A percentile compares a stretch with the other conserved stretches of the same genome.
These are phyloP conservation scores for Corbicula japonica DNA, from an alignment of 2,888 invertebrate species.

Conservation along the genomic window DNA sequence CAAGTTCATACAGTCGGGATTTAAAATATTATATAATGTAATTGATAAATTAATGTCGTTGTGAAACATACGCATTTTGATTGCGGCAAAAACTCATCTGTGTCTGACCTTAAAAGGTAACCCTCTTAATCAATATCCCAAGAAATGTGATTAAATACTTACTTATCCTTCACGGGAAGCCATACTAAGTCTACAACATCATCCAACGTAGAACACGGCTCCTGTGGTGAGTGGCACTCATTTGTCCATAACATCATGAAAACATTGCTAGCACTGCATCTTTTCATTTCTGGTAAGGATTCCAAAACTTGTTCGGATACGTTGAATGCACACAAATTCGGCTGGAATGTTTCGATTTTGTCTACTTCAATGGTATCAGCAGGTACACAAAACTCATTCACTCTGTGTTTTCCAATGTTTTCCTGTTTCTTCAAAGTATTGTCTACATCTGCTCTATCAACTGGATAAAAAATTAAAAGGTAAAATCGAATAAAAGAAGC, in stretches of 20 bases:
- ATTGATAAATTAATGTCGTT: neutral
- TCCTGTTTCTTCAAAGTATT: too few species aligned
- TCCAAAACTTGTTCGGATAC: neutral
- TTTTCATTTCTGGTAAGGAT: neutral
- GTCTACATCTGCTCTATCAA: too few species aligned
- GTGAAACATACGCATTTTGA: neutral
- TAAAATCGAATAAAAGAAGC: conserved; percentile 4
- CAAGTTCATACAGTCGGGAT: neutral
- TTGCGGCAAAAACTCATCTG: neutral
- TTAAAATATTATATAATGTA: neutral
- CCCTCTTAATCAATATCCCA: neutral
- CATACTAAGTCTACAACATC: neutral
- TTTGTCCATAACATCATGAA: neutral
- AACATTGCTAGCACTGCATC: neutral
- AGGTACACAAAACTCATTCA: conserved; percentile 30
- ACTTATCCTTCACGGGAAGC: neutral
- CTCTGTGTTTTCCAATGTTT: too few species aligned
- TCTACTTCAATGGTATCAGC: neutral
- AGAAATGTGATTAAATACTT: neutral
- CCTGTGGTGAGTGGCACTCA: neutral
- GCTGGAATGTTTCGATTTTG: neutral
- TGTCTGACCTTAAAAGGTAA: neutral
- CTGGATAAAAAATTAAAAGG: too few species aligned
- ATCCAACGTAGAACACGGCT: neutral
- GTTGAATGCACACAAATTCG: conserved; percentile 14